phyloP scores from a whole-genome alignment of 2,113 vertebrate species.

The Aphyosemion australe region DNA sequence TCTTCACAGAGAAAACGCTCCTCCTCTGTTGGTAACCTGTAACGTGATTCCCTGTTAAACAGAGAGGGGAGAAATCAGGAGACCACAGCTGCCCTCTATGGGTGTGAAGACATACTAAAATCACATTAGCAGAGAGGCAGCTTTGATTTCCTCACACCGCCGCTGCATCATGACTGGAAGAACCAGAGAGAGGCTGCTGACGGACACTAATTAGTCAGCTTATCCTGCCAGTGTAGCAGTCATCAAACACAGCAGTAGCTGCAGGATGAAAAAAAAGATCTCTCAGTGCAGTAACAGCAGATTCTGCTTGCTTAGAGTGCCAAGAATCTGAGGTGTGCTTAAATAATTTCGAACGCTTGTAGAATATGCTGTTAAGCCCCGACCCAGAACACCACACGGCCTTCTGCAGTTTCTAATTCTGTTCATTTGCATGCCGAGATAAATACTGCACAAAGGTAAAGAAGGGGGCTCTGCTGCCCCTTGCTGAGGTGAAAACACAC shows the following conservation, averaged over 20 bases:
- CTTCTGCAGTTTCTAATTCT: slow-evolving; percentile 19
- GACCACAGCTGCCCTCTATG: slow-evolving; percentile 77
- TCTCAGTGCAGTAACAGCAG: neutral
- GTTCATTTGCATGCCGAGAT: slow-evolving; percentile 36
- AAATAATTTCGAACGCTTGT: slow-evolving; percentile 18
- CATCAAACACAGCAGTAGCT: slow-evolving; percentile 23
- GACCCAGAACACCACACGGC: slow-evolving; percentile 1
- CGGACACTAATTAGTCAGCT: slow-evolving; percentile 56
- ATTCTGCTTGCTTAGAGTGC: slow-evolving; percentile 28
- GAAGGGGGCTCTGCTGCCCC: slow-evolving; percentile 15
- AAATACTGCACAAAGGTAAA: slow-evolving; percentile 41
- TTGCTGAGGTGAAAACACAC: slow-evolving; percentile 34
- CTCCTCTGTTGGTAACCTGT: slow-evolving; percentile 18
- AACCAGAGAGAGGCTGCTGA: slow-evolving; percentile 34
- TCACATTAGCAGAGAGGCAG: slow-evolving; percentile 17
- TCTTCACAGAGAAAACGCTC: slow-evolving; percentile 16
- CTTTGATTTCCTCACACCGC: slow-evolving; percentile 16
- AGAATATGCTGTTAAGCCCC: slow-evolving; percentile 17
- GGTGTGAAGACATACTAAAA: slow-evolving; percentile 44
- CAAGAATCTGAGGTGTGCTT: slow-evolving; percentile 19
- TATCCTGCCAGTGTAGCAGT: slow-evolving; percentile 47
- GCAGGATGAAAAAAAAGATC: slow-evolving; percentile 4
- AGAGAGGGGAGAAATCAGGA: slow-evolving; percentile 36
- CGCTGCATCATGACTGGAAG: slow-evolving; percentile 28
- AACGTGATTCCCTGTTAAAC: neutral